These are phyloP conservation scores for Eupithecia dodoneata DNA, from an alignment of 2,888 invertebrate species.

Conservation along the genomic window DNA sequence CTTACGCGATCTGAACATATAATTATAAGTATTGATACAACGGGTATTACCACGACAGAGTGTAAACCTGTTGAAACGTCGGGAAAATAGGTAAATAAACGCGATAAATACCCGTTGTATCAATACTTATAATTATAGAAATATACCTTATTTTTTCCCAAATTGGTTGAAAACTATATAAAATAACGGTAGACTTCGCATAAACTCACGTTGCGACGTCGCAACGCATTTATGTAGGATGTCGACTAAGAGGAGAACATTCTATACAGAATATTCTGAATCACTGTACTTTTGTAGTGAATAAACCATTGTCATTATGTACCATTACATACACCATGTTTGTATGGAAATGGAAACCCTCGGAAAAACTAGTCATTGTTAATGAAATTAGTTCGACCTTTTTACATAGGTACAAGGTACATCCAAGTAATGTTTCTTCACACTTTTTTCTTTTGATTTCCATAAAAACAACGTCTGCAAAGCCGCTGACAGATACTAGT, in stretches of 20 bases:
- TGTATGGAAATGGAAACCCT: constrained; percentile 25
- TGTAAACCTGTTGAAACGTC: too few relatives aligned
- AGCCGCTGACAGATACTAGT: too few relatives aligned
- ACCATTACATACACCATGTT: constrained; percentile 33
- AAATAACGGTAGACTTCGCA: not conserved
- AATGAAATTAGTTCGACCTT: not conserved
- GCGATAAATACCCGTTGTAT: too few relatives aligned
- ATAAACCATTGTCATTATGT: constrained; percentile 21
- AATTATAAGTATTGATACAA: too few relatives aligned
- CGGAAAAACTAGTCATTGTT: constrained; percentile 31
- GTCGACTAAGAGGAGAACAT: constrained; percentile 10
- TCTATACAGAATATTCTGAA: constrained; percentile 26
- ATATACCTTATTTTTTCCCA: not conserved
- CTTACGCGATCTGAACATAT: too few relatives aligned
- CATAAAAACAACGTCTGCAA: too few relatives aligned
- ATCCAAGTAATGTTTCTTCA: not conserved
- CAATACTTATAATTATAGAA: too few relatives aligned
- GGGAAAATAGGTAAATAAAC: too few relatives aligned
- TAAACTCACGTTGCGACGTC: not conserved
- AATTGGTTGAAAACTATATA: not conserved
- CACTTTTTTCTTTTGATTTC: too few relatives aligned
- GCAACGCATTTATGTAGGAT: not conserved
- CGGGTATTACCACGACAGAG: too few relatives aligned
- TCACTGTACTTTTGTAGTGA: constrained; percentile 25
- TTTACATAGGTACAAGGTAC: not conserved